Evolutionary conservation across 2,113 vertebrate species (phyloP).

Genomic region (Polypterus senegalus): DNA sequence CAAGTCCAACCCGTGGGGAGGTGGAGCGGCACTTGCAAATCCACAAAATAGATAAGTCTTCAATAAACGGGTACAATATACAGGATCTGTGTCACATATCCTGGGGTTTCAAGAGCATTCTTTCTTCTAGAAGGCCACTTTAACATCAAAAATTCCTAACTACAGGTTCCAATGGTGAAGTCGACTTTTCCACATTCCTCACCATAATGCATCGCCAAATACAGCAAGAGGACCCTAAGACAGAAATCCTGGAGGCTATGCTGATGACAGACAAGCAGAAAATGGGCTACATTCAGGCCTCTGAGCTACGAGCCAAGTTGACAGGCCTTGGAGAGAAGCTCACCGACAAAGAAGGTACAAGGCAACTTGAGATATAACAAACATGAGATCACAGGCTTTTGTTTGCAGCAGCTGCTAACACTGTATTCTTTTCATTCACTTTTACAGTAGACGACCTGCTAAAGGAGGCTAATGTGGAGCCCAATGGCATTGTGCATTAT

Average conservation of each 20-base stretch:
- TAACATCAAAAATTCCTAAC: not conserved
- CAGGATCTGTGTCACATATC: not conserved
- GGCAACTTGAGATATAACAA: no score
- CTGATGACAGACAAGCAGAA: conserved; percentile 80
- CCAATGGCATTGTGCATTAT: conserved; percentile 58
- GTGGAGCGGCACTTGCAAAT: conserved; percentile 68
- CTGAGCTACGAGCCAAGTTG: conserved; percentile 77
- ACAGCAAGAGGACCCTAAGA: conserved; percentile 76
- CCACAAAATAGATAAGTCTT: conserved; percentile 66
- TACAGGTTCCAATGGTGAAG: conserved; percentile 59
- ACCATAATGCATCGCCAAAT: conserved; percentile 81
- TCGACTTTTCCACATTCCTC: conserved; percentile 91
- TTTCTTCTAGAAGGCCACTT: not conserved
- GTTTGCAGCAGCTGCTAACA: not conserved
- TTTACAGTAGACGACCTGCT: conserved; percentile 76
- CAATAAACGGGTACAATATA: not conserved
- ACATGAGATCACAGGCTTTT: no score
- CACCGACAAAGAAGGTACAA: conserved; percentile 71
- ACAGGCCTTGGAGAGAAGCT: conserved; percentile 80
- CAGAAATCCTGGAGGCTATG: conserved; percentile 76
- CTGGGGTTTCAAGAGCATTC: not conserved
- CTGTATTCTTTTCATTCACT: conserved; percentile 2
- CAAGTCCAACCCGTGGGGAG: conserved; percentile 68
- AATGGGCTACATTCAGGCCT: conserved; percentile 56
- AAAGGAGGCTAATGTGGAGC: conserved; percentile 58